Base-by-base conservation (phyloP, 1,140 invertebrate species). In the Sinonovacula constricta region DNA sequence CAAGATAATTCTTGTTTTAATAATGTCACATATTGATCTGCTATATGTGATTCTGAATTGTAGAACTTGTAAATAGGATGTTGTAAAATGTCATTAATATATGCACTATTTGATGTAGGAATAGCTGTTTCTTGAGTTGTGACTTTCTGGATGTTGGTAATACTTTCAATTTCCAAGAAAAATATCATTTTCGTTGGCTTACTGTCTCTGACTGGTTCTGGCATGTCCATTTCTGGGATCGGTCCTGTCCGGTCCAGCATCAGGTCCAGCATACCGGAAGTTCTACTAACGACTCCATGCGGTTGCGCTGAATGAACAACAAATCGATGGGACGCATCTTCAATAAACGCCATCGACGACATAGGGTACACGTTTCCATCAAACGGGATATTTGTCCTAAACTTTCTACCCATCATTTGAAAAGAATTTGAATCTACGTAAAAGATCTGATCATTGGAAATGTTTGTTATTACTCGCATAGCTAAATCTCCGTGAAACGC, bases 351-450 rank as follows among this genome's bases (percentile, higher is more conserved):
- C 90, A 95, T 94, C 10, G 94, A 94, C 0, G 96, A 97, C 10
- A 96, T 94, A 0, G 96, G 96, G 88, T 95, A 97, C 87, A 97
- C 96, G 88, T 97, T 97, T 2, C 95, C 96, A 89, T 97, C 96
- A 71, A 96, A 93, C 59, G 94, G 92, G 45, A 94, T 93, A 24
- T 72, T 65, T 0, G 34, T 72, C 1, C 96, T 93, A 86, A 95
- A 95, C 0, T 94, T 92, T 28, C 96, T 91, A 82, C 71, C 59
- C 54, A 83, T 70, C 60, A 81, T 59, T 24, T 97, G 95, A 82
- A 98, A 97, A 0, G 96, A 97, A 87, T 98, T 99, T 68, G 95
- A 93, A 91, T 99, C 98, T 0, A 97, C 96, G 82, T 95, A 99
- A 88, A 98, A 97, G 14, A 81, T 75, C 22, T 88, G 84, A 14